These are phyloP conservation scores for Lepidocyrtoides sp. DNA, from an alignment of 2,888 invertebrate species.

Conservation along the genomic window DNA sequence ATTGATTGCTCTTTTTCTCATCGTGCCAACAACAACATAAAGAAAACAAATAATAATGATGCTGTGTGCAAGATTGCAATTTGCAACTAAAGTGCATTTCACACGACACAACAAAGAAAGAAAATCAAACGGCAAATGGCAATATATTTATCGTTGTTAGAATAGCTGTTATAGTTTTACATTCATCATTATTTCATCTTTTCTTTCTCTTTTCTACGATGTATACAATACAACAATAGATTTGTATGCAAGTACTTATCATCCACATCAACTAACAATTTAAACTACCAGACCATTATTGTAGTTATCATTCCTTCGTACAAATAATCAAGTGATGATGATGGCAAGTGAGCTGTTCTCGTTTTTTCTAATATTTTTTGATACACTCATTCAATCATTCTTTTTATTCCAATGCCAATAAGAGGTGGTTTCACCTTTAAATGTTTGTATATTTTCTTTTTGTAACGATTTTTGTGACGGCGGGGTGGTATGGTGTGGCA, in stretches of 20 bases:
- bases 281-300: not conserved
- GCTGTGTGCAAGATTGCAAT: not conserved
- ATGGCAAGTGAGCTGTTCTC: not conserved
- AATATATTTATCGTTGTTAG: not conserved
- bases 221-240: not conserved
- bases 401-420: constrained; percentile 17
- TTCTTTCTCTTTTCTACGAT: constrained; percentile 24
- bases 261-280: not conserved
- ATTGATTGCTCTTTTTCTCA: not conserved
- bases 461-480: not conserved
- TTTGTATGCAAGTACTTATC: constrained; percentile 13
- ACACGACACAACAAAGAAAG: not conserved
- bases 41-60: not conserved
- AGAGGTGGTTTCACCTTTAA: constrained; percentile 33
- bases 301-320: not conserved
- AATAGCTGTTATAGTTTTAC: constrained; percentile 6
- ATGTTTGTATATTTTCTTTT: not conserved
- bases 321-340: constrained; percentile 9
- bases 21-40: not conserved
- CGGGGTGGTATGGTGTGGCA: not conserved
- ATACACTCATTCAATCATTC: not conserved
- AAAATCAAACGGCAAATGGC: not conserved
- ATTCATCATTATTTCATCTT: constrained; percentile 25
- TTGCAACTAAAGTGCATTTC: not conserved
- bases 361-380: not conserved